Evolutionary conservation across 2,113 vertebrate genomes (phyloP).

Genomic region (Rhodinocichla rosea): DNA sequence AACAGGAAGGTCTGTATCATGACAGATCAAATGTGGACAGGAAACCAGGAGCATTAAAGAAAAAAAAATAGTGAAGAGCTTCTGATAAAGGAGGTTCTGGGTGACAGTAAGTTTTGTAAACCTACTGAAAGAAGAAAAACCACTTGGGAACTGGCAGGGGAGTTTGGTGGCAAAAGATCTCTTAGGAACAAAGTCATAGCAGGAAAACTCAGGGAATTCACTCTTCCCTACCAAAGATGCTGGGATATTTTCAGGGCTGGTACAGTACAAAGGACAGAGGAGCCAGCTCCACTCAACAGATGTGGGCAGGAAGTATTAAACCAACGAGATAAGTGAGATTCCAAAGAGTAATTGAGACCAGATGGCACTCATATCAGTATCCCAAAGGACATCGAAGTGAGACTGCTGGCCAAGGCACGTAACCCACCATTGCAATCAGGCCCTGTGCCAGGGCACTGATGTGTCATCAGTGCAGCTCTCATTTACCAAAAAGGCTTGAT

Average conservation of each 20-base stretch:
- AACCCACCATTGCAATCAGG: slow-evolving; percentile 1
- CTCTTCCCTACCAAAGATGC: rapidly evolving
- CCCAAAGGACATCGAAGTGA: background rate
- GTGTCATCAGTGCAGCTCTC: background rate
- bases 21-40: background rate
- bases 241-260: background rate
- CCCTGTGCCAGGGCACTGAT: background rate
- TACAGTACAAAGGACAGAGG: background rate
- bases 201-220: background rate
- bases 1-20: background rate
- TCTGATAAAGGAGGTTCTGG: background rate
- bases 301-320: background rate
- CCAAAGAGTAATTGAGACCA: background rate
- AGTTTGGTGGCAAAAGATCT: background rate
- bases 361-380: background rate
- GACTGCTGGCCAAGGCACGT: background rate
- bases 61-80: background rate
- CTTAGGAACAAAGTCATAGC: background rate
- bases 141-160: background rate
- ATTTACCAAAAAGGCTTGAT: background rate
- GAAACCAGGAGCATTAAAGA: background rate
- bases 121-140: background rate
- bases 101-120: background rate
- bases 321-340: background rate
- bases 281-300: background rate